These are phyloP conservation scores for Ormyrus thymus DNA, from an alignment of 2,888 invertebrate genomes.

Conservation along the genomic window DNA sequence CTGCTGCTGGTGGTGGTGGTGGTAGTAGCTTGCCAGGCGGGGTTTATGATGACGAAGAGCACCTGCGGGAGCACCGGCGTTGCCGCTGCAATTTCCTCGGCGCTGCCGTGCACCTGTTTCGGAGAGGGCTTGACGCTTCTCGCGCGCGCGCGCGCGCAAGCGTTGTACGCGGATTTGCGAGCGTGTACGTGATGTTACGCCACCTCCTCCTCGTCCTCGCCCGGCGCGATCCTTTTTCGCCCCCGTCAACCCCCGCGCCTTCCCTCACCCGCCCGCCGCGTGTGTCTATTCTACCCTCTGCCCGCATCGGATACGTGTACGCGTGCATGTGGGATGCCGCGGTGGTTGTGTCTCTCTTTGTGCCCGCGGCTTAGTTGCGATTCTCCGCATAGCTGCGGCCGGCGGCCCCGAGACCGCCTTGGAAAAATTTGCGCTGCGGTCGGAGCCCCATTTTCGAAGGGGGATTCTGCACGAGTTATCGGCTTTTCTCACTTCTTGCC, in stretches of 20 bases:
- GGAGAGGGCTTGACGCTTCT: background rate
- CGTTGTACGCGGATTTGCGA: slow-evolving; percentile 53
- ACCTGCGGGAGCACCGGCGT: slow-evolving; percentile 69
- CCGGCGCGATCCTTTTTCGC: background rate
- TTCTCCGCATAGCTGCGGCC: slow-evolving; percentile 20
- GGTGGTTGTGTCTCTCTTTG: too few species aligned
- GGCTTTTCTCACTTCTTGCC: too few species aligned
- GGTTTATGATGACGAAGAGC: slow-evolving; percentile 75
- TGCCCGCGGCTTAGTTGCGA: background rate
- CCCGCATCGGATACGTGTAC: background rate
- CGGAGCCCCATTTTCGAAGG: too few species aligned
- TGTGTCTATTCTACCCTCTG: background rate
- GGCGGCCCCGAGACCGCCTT: background rate
- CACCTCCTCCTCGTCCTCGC: too few species aligned
- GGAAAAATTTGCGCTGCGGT: background rate
- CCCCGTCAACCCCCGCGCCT: too few species aligned
- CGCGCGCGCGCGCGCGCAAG: slow-evolving; percentile 52
- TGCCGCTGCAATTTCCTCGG: slow-evolving; percentile 72
- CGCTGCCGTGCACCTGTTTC: slow-evolving; percentile 39
- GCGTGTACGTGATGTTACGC: background rate
- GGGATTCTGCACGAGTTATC: too few species aligned
- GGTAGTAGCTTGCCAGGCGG: slow-evolving; percentile 60
- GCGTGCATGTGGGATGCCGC: background rate
- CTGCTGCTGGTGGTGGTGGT: slow-evolving; percentile 44
- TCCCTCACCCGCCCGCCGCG: background rate